phyloP scores from a whole-genome alignment of 2,113 vertebrate genomes.

The Dermatemys mawii region DNA sequence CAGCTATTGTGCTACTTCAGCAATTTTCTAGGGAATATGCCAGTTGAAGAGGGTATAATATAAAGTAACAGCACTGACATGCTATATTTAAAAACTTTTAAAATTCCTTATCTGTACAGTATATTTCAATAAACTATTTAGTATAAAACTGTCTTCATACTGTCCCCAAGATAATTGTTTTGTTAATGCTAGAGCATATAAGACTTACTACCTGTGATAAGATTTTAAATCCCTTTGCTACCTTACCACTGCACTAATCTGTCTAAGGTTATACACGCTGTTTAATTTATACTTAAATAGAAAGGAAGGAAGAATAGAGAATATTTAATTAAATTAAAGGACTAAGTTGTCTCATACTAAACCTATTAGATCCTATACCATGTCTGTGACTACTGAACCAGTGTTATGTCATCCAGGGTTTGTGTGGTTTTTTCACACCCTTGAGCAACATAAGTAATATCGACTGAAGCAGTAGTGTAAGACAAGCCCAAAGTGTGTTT shows the following conservation, averaged over 20 bases:
- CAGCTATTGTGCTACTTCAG: slow-evolving; percentile 20
- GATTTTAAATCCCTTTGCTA: neutral
- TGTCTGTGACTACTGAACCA: slow-evolving; percentile 1
- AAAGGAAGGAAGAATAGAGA: slow-evolving; percentile 4
- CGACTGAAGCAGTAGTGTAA: too few species aligned
- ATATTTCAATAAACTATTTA: slow-evolving; percentile 20
- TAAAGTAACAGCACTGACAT: neutral
- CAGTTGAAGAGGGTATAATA: neutral
- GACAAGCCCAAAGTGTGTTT: neutral
- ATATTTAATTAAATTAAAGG: slow-evolving; percentile 58
- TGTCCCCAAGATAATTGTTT: neutral
- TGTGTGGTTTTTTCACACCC: too few species aligned
- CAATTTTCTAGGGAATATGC: neutral
- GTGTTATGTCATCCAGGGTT: neutral
- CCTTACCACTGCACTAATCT: slow-evolving; percentile 28
- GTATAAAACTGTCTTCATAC: slow-evolving; percentile 13
- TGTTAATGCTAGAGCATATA: neutral
- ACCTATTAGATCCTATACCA: slow-evolving; percentile 17
- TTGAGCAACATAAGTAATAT: too few species aligned
- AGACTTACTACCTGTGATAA: slow-evolving; percentile 18
- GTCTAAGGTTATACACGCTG: slow-evolving; percentile 24
- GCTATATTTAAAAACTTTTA: neutral
- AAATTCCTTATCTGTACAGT: neutral
- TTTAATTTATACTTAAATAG: slow-evolving; percentile 14
- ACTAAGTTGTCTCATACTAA: slow-evolving; percentile 36